phyloP scores from a whole-genome alignment of 2,888 invertebrate genomes.

The Mythimna loreyi region DNA sequence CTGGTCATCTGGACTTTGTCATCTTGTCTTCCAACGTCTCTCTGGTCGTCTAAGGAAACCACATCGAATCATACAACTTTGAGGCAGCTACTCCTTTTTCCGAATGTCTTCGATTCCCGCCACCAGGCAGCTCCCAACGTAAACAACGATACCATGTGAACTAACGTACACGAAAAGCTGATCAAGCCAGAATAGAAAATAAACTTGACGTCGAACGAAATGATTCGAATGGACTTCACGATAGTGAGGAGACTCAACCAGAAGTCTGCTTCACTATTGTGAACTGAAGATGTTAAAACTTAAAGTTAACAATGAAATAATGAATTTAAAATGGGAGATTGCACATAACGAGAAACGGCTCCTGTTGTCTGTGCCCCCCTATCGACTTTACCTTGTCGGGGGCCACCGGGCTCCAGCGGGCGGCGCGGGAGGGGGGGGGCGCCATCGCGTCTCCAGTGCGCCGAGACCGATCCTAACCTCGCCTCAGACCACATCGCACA shows the following conservation, averaged over 20 bases:
- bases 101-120: slow-evolving; percentile 15
- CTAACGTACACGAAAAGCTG: slow-evolving; percentile 78
- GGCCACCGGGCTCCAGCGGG: slow-evolving; percentile 64
- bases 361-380: slow-evolving; percentile 85
- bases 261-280: slow-evolving; percentile 61
- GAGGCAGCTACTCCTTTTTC: neutral
- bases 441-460: slow-evolving; percentile 66
- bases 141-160: slow-evolving; percentile 82
- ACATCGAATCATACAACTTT: slow-evolving; percentile 7
- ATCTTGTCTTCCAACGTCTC: slow-evolving; percentile 18
- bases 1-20: slow-evolving; percentile 27
- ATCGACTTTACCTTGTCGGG: slow-evolving; percentile 85
- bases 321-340: slow-evolving; percentile 83
- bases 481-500: slow-evolving; percentile 89
- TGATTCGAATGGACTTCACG: slow-evolving; percentile 51
- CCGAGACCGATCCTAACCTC: slow-evolving; percentile 84
- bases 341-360: slow-evolving; percentile 85
- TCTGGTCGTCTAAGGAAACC: slow-evolving; percentile 15
- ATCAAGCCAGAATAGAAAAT: slow-evolving; percentile 65
- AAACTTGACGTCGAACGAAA: slow-evolving; percentile 62
- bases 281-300: slow-evolving; percentile 68
- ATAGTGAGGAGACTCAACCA: slow-evolving; percentile 41
- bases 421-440: slow-evolving; percentile 66
- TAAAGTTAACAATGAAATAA: slow-evolving; percentile 73
- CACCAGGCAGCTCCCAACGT: slow-evolving; percentile 37